A percentile compares a stretch with the other conserved stretches of the same genome.
These are phyloP conservation scores for Eupithecia inturbata DNA, from an alignment of 2,888 invertebrate species.

Conservation along the genomic window DNA sequence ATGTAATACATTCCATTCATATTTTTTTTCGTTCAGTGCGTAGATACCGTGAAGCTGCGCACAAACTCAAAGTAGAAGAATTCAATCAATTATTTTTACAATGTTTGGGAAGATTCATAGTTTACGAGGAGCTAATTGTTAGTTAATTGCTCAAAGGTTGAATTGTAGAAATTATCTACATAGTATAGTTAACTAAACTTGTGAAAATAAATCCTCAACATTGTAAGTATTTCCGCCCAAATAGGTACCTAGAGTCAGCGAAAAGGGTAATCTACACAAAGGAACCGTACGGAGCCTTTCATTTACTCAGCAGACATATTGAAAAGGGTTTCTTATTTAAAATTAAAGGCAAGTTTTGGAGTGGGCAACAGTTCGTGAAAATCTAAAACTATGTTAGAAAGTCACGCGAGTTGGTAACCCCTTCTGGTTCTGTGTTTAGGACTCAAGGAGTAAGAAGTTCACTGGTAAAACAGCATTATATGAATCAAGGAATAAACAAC, in stretches of 20 bases:
- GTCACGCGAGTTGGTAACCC: constrained; percentile 40
- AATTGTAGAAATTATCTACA: no score
- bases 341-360: constrained; percentile 41
- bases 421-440: background rate
- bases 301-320: constrained; percentile 20
- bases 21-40: no score
- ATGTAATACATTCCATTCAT: no score
- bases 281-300: constrained; percentile 13
- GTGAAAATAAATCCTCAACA: background rate
- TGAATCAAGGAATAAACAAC: background rate
- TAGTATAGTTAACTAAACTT: no score
- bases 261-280: constrained; percentile 11
- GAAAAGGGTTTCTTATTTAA: constrained; percentile 33
- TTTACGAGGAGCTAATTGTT: background rate
- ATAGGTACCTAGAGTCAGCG: background rate
- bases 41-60: no score
- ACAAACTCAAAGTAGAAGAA: background rate
- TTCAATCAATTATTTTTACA: background rate
- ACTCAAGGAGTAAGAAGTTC: background rate
- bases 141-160: no score
- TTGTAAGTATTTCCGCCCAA: background rate
- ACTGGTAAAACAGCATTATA: background rate
- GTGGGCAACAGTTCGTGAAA: constrained; percentile 61
- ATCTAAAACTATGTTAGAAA: constrained; percentile 62
- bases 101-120: background rate